A percentile compares a stretch with the other conserved stretches of the same genome.
Conservation (phyloP, 2,113 vertebrate genomes). For the Onychorhynchus coronatus region DNA sequence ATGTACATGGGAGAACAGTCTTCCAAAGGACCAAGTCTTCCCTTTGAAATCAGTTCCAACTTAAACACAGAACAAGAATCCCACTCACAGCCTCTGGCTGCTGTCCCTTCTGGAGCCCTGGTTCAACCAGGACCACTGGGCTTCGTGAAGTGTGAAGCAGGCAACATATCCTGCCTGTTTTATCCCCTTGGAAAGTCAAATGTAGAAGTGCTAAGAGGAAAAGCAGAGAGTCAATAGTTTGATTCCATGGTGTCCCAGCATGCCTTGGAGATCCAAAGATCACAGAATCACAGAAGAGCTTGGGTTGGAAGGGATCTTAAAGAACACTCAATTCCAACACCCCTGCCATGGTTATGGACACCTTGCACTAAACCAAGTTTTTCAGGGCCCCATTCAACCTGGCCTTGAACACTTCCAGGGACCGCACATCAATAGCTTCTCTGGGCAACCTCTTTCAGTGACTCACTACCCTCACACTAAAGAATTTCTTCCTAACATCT, state of each 20-base stretch:
- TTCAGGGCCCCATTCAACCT: background rate
- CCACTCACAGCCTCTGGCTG: background rate
- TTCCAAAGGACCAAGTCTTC: background rate
- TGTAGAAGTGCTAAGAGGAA: background rate
- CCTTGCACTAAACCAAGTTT: background rate
- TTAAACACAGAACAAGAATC: background rate
- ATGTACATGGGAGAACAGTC: background rate
- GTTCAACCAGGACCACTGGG: background rate
- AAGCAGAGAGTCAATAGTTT: background rate
- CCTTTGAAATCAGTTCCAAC: background rate
- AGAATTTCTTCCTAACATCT: background rate
- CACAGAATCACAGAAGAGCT: background rate
- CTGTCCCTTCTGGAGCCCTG: background rate
- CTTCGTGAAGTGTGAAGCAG: background rate
- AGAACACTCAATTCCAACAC: background rate
- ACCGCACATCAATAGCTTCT: background rate
- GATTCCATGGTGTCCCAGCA: background rate
- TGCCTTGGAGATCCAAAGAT: background rate
- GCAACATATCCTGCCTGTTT: too few species aligned
- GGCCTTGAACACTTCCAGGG: background rate
- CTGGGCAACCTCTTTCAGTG: too few species aligned
- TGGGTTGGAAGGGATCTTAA: background rate
- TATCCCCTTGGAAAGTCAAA: background rate
- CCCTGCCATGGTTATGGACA: too few species aligned
- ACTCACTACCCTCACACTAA: background rate